Evolutionary conservation across 2,888 invertebrate species (phyloP).

Genomic region (Malacosoma neustria): DNA sequence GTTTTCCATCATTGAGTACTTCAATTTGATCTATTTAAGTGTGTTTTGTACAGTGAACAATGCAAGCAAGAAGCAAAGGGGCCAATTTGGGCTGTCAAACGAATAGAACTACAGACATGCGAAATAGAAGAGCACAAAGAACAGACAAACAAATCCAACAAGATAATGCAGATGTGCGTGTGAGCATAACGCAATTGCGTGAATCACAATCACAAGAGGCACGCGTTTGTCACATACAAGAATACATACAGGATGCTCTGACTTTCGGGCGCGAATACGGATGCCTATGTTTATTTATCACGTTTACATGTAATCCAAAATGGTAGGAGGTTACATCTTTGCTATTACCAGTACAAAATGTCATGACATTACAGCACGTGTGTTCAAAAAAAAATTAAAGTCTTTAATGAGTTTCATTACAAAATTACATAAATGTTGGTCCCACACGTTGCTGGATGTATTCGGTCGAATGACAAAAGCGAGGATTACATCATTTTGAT

Average conservation of each 20-base stretch:
- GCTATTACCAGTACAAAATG: slow-evolving; percentile 8
- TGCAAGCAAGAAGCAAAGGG: no score
- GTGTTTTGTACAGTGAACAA: no score
- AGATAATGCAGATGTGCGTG: no score
- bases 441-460: slow-evolving; percentile 7
- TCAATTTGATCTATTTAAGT: no score
- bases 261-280: slow-evolving; percentile 9
- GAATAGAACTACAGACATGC: no score
- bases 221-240: no score
- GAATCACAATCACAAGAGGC: no score
- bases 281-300: slow-evolving; percentile 6
- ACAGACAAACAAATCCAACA: no score
- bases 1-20: no score
- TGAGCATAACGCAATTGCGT: no score
- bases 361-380: slow-evolving; percentile 13
- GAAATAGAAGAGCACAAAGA: no score
- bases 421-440: slow-evolving; percentile 11
- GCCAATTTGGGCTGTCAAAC: no score
- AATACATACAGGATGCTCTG: slow-evolving; percentile 13
- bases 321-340: slow-evolving; percentile 3
- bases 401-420: slow-evolving; percentile 13
- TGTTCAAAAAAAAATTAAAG: slow-evolving; percentile 14
- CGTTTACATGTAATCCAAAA: slow-evolving; percentile 6
- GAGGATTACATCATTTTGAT: slow-evolving; percentile 6
- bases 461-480: slow-evolving; percentile 7